These are phyloP conservation scores for Phrynosoma platyrhinos DNA, from an alignment of 2,113 vertebrate genomes.

Conservation along the genomic window DNA sequence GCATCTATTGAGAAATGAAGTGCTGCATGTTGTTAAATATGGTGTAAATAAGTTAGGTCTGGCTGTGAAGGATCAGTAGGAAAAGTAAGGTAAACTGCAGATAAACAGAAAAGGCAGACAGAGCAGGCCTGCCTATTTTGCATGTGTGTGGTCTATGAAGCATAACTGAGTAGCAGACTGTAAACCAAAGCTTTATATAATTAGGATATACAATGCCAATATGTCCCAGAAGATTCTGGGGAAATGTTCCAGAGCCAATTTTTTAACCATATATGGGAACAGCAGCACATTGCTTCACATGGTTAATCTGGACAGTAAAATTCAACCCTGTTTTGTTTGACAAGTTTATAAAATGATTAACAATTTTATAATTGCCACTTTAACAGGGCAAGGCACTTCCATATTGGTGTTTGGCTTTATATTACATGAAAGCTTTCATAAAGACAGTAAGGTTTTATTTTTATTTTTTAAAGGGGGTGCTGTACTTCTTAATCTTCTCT, in stretches of 20 bases:
- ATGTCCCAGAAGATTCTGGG: background rate
- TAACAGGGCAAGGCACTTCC: background rate
- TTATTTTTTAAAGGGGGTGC: too few species aligned
- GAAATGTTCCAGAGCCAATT: background rate
- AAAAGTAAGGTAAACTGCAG: conserved; percentile 48
- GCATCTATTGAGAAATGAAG: conserved; percentile 65
- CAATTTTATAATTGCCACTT: background rate
- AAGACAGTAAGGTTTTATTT: background rate
- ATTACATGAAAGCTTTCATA: background rate
- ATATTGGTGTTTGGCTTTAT: background rate
- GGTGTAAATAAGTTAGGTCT: conserved; percentile 62
- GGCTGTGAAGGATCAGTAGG: conserved; percentile 60
- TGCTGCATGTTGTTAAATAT: conserved; percentile 59
- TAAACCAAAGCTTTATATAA: conserved; percentile 15
- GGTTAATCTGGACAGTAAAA: background rate
- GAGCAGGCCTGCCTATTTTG: conserved; percentile 48
- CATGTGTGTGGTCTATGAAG: conserved; percentile 35
- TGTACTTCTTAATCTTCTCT: too few species aligned
- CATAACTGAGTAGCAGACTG: background rate
- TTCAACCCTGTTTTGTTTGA: background rate
- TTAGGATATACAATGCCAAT: conserved; percentile 3
- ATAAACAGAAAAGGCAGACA: conserved; percentile 36
- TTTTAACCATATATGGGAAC: background rate
- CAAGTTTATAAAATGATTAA: background rate
- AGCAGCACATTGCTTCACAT: background rate